These are phyloP conservation scores for Perdix hodgsoniae DNA, from an alignment of 2,797 vertebrate species.

Conservation along the genomic window DNA sequence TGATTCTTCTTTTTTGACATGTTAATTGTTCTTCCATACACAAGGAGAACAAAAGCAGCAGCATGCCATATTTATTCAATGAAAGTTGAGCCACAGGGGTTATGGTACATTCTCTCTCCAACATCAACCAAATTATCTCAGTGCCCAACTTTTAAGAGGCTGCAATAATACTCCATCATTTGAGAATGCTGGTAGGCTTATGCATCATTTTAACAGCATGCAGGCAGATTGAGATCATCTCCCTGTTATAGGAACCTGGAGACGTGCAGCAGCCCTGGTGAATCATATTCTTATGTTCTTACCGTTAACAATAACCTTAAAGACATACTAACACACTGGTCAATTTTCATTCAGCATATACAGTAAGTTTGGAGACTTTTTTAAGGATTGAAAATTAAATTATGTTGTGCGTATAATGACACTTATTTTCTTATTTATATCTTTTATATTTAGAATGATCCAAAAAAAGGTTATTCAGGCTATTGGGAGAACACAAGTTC, in stretches of 20 bases:
- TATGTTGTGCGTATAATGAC: neutral
- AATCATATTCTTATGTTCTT: slow-evolving; percentile 78
- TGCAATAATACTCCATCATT: slow-evolving; percentile 85
- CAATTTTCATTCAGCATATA: neutral
- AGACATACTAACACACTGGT: slow-evolving; percentile 47
- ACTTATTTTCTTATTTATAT: neutral
- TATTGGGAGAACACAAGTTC: neutral
- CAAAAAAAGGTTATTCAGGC: neutral
- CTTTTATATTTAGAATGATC: neutral
- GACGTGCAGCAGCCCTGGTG: slow-evolving; percentile 78
- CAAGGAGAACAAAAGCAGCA: slow-evolving; percentile 80
- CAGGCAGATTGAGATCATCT: slow-evolving; percentile 85
- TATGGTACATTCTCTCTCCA: slow-evolving; percentile 81
- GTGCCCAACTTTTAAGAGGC: slow-evolving; percentile 83
- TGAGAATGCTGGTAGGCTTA: slow-evolving; percentile 78
- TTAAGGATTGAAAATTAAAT: neutral
- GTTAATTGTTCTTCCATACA: slow-evolving; percentile 82
- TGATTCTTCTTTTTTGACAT: slow-evolving; percentile 82
- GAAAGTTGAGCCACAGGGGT: slow-evolving; percentile 82
- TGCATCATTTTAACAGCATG: slow-evolving; percentile 87
- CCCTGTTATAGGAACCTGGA: slow-evolving; percentile 82
- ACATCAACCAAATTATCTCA: slow-evolving; percentile 86
- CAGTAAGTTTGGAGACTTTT: neutral
- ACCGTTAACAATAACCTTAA: slow-evolving; percentile 75
- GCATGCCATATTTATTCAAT: slow-evolving; percentile 82